Evolutionary conservation across 2,113 vertebrate species (phyloP).

Genomic region (Syrrhaptes paradoxus): DNA sequence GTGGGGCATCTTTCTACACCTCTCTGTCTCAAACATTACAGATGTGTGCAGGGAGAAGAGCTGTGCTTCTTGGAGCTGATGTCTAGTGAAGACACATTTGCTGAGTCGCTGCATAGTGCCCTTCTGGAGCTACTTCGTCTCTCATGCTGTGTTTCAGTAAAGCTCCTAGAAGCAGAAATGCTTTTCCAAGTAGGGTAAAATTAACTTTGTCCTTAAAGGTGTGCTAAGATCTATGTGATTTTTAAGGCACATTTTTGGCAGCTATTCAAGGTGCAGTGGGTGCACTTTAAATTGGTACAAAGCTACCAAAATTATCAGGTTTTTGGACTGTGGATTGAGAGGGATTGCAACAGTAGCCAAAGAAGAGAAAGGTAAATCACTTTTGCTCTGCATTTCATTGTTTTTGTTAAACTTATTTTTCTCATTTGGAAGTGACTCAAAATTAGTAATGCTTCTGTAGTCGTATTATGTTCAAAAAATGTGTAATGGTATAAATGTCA

Average conservation of each 20-base stretch:
- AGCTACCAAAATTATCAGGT: background rate
- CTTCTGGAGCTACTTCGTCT: background rate
- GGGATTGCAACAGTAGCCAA: background rate
- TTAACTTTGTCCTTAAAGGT: background rate
- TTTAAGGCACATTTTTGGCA: background rate
- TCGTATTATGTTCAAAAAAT: background rate
- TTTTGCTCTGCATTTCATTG: background rate
- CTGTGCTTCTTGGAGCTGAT: background rate
- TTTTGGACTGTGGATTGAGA: background rate
- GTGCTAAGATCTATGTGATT: background rate
- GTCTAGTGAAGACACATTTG: background rate
- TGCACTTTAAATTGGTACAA: background rate
- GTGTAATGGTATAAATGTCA: background rate
- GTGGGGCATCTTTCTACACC: background rate
- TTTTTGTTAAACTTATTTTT: background rate
- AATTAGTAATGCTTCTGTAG: background rate
- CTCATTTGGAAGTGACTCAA: background rate
- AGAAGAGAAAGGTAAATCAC: background rate
- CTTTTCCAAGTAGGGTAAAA: background rate
- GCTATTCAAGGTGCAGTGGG: background rate
- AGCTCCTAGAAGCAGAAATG: background rate
- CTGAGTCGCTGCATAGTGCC: background rate
- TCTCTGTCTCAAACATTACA: background rate
- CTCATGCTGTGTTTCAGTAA: background rate
- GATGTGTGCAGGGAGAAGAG: background rate